Evolutionary conservation across 64 coral and sea anemone species (phyloP).

Genomic region (Stichodactyla mertensii): DNA sequence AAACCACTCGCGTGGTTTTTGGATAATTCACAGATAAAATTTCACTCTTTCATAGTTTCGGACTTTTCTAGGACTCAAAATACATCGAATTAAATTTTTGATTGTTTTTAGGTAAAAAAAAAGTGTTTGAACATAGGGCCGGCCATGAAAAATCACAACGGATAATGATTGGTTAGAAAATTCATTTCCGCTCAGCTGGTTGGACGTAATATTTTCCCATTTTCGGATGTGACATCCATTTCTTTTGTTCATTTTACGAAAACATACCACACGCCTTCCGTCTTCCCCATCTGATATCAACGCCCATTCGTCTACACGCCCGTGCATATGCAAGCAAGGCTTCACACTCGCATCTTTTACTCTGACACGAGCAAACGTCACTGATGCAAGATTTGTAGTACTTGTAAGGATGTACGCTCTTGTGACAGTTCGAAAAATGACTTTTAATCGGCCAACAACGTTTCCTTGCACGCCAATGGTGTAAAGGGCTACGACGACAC

Average conservation of each 20-base stretch:
- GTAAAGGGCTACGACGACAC: conserved; percentile 29
- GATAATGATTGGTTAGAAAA: too few relatives aligned
- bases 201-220: too few relatives aligned
- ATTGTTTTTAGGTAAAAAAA: too few relatives aligned
- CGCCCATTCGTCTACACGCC: conserved; percentile 57
- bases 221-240: neutral
- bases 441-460: conserved; percentile 77
- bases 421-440: conserved; percentile 80
- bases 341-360: conserved; percentile 69
- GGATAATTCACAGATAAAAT: too few relatives aligned
- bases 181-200: too few relatives aligned
- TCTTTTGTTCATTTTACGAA: neutral
- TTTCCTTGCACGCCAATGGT: conserved; percentile 51
- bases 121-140: too few relatives aligned
- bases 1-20: too few relatives aligned
- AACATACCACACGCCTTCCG: conserved; percentile 74
- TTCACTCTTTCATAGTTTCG: too few relatives aligned
- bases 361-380: conserved; percentile 85
- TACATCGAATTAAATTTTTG: too few relatives aligned
- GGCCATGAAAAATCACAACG: too few relatives aligned
- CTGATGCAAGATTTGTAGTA: conserved; percentile 68
- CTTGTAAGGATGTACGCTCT: conserved; percentile 52
- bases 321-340: conserved; percentile 73
- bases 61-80: too few relatives aligned
- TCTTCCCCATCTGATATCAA: conserved; percentile 70